Evolutionary conservation across 2,797 vertebrate genomes (phyloP), one percentile per base, ranked within the genome.

Genomic region (Malacoraja senta): DNA sequence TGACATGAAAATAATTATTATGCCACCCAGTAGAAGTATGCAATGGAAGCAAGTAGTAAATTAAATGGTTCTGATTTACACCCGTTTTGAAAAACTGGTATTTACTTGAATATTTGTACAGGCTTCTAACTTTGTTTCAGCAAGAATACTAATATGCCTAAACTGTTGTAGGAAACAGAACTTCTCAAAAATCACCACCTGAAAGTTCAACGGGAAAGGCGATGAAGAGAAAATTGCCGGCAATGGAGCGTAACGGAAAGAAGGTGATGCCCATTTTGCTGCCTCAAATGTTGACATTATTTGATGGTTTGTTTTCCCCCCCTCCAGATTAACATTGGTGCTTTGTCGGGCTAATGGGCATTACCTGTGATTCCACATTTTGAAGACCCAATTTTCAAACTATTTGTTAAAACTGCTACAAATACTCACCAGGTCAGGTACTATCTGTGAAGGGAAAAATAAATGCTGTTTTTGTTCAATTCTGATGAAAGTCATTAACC

Each of bases 181-280:
- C 95, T 0, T n/a, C 96, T 93, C 96, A 96, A 95, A 93, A 90
- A 83, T 35, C 93, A 32, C 65, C 61, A 93, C 53, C 9, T 0
- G 94, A 94, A 68, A 97, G 97, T 91, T 94, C 95, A 1, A 94
- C 96, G 0, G 93, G 71, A 4, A 76, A 95, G 0, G 95, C 95
- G 0, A 92, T 93, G 77, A 96, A 96, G 93, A 95, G 95, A 90
- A 95, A 95, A 94, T 91, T 94, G 74, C 93, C 95, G 0, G 4
- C 94, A 9, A 94, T 93, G 29, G 93, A 95, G 1, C 95, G 95
- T 9, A 86, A 93, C 0, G 94, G 95, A 74, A 97, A 97, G 93
- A 97, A 97, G 96, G 97, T 97, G 94, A n/a, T 44, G 80, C 58
- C 77, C 29, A 71, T 35, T 78, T 15, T 81, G 3, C 35, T 19